These are phyloP conservation scores for Phengaris alcon DNA, from an alignment of 2,888 invertebrate species.

Conservation along the genomic window DNA sequence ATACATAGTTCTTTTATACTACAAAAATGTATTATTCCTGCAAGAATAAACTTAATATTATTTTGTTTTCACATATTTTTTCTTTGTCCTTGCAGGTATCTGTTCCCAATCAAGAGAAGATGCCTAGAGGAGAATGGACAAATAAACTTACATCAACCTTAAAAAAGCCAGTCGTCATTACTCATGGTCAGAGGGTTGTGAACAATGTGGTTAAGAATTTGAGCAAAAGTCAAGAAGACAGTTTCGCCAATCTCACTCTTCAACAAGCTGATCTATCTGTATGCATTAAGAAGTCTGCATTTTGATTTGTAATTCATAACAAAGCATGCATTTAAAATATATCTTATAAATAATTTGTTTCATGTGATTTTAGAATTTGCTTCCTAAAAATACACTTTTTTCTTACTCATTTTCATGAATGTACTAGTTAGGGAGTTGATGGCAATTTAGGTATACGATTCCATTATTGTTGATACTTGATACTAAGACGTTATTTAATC, in stretches of 20 bases:
- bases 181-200: constrained; percentile 54
- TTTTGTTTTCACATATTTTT: not conserved
- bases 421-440: no score
- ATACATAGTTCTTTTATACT: no score
- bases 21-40: no score
- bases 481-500: no score
- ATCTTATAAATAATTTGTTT: no score
- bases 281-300: constrained; percentile 58
- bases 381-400: no score
- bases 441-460: no score
- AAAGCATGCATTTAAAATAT: not conserved
- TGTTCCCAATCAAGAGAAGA: constrained; percentile 50
- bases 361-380: no score
- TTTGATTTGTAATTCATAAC: constrained; percentile 34
- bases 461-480: no score
- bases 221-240: constrained; percentile 50
- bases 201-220: constrained; percentile 45
- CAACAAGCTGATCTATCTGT: constrained; percentile 64
- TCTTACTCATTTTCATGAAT: no score
- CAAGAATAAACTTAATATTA: not conserved
- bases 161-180: constrained; percentile 55
- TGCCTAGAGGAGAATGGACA: constrained; percentile 54
- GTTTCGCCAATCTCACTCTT: constrained; percentile 56
- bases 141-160: constrained; percentile 52
- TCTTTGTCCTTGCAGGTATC: constrained; percentile 50